Evolutionary conservation across 2,888 invertebrate species (phyloP), one percentile per base, ranked within the genome.

Genomic region (Ophion obscuratus): DNA sequence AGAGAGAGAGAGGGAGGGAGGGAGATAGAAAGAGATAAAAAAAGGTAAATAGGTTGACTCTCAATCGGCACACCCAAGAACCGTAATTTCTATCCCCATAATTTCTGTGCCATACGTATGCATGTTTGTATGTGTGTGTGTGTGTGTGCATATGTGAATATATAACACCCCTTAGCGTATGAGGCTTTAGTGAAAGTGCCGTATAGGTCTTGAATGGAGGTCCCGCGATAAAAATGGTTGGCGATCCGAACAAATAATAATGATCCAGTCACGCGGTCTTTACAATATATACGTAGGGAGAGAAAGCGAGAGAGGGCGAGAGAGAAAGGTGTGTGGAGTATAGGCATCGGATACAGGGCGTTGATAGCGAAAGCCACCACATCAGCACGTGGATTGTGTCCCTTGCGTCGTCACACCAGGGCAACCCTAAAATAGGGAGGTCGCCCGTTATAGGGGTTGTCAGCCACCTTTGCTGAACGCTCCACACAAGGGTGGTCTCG

Each of bases 261-360:
- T 76, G 79, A 85, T 67, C 71, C 82, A 85, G 82, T 83, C 85
- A 82, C 79, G 82, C 76, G 79, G 79, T 61, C 53, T 66, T 57
- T 20, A 75, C 59, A 68, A 31, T 17, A 73, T 80, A 79, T 40
- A 79, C 20, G 74, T 79, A 68, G 9, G 10, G 27, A 40, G 24
- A 66, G 53, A 17, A 64, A 47, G 11, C 20, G 10, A 53, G 10
- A 17, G 9, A 14, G 53, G 4, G 10, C n/a, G n/a, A 10, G 1
- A 40, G 7, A 36, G 5, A 44, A 47, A 24, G 14, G 40, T 14
- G 24, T 36, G 20, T n/a, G 7, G 27, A 40, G 36, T 17, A 64
- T 64, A 40, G 76, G 64, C 79, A 87, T 80, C 87, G 86, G 87
- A 88, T 88, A 84, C 86, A 83, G 84, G 82, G 85, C 84, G 86